Conservation (phyloP, 2,113 vertebrate genomes). For the Microcebus griseorufus region DNA sequence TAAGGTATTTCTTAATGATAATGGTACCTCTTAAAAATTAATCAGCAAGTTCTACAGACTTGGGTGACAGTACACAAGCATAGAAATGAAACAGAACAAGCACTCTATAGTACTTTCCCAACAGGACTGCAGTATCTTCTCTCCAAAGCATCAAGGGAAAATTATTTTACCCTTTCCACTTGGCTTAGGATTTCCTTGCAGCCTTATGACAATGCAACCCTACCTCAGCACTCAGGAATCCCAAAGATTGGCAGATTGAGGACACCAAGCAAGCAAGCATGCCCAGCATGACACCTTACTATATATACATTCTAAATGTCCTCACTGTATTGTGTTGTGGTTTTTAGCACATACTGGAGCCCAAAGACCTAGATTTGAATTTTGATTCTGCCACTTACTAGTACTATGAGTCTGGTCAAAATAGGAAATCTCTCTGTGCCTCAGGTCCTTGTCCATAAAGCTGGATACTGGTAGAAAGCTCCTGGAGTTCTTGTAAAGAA, state of each 20-base stretch:
- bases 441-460: neutral
- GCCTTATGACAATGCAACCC: neutral
- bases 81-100: neutral
- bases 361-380: neutral
- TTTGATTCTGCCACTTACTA: neutral
- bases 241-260: neutral
- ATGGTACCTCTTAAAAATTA: neutral
- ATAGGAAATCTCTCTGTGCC: neutral
- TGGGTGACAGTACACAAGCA: neutral
- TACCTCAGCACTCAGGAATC: neutral
- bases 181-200: neutral
- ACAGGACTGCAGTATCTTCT: neutral
- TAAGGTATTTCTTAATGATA: neutral
- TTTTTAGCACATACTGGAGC: neutral
- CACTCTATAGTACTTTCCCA: neutral
- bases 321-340: neutral
- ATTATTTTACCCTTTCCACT: neutral
- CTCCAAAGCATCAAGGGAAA: neutral
- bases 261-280: neutral
- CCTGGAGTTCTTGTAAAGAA: neutral
- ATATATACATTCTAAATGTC: neutral
- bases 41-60: neutral
- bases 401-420: neutral
- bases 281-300: neutral
- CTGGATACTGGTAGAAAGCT: neutral